These are phyloP conservation scores for Drosophila guanche DNA, from an alignment of 1,140 invertebrate genomes.

Conservation along the genomic window DNA sequence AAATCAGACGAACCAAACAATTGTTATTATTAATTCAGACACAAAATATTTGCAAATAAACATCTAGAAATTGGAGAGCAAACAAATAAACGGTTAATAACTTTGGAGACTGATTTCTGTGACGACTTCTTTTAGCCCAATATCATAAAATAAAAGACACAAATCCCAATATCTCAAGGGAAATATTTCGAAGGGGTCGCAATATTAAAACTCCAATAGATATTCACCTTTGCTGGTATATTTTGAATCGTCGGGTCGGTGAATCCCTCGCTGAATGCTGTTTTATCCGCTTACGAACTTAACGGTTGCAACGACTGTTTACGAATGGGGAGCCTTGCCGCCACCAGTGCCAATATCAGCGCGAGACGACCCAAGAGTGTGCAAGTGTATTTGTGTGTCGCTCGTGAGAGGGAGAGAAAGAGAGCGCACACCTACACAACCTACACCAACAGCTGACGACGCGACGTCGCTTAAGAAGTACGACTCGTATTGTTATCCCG, in stretches of 20 bases:
- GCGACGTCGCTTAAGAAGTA: conserved; percentile 50
- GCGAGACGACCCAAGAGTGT: too few species aligned
- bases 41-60: too few species aligned
- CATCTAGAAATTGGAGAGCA: too few species aligned
- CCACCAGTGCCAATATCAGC: conserved; percentile 4
- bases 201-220: conserved; percentile 14
- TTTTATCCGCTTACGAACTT: conserved; percentile 5
- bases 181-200: conserved; percentile 8
- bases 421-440: conserved; percentile 8
- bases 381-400: too few species aligned
- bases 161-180: conserved; percentile 1
- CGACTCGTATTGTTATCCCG: conserved; percentile 21
- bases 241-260: background rate
- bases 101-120: too few species aligned
- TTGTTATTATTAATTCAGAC: too few species aligned
- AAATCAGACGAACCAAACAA: too few species aligned
- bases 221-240: conserved; percentile 57
- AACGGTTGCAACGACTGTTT: conserved; percentile 12
- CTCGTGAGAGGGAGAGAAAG: conserved; percentile 8
- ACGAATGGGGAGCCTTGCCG: background rate
- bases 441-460: conserved; percentile 22
- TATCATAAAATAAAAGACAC: background rate
- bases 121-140: too few species aligned
- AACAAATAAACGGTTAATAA: too few species aligned
- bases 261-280: background rate